Percentiles rank a stretch among this genome's conserved stretches.
phyloP scores from a whole-genome alignment of 2,797 vertebrate species.

The Helicolenus hilgendorfi region DNA sequence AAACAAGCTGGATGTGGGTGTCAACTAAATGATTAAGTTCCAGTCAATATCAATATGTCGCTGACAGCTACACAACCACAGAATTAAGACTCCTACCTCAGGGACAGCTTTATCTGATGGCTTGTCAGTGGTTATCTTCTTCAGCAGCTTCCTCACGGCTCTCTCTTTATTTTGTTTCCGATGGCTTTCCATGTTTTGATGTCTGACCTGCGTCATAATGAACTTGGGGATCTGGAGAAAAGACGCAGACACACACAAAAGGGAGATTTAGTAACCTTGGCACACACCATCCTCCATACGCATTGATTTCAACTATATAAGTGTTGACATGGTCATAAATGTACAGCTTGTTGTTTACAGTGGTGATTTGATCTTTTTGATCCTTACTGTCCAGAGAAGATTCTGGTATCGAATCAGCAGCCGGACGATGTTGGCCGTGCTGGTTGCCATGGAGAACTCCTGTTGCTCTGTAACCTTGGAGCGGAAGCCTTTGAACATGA shows the following conservation, averaged over 20 bases:
- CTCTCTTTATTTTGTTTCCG: constrained; percentile 93
- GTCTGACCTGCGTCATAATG: constrained; percentile 96
- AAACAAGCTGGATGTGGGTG: background rate
- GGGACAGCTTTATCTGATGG: constrained; percentile 88
- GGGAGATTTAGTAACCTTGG: background rate
- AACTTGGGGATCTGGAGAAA: constrained; percentile 95
- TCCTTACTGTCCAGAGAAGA: constrained; percentile 96
- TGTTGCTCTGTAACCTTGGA: constrained; percentile 93
- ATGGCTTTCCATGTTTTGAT: constrained; percentile 94
- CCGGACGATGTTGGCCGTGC: constrained; percentile 94
- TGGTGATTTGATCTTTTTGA: background rate
- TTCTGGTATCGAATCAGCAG: constrained; percentile 96
- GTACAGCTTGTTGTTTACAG: background rate
- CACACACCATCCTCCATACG: background rate
- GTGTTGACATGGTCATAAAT: background rate
- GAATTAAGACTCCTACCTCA: constrained; percentile 87
- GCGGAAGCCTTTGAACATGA: constrained; percentile 93
- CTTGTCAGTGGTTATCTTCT: constrained; percentile 96
- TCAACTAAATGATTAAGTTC: background rate
- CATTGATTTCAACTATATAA: background rate
- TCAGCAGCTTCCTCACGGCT: constrained; percentile 95
- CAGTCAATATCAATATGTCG: background rate
- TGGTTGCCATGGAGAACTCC: constrained; percentile 94
- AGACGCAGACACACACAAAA: background rate
- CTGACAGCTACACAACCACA: background rate